These are phyloP conservation scores for Scaptomyza parva DNA, from an alignment of 2,888 invertebrate species.

Conservation along the genomic window DNA sequence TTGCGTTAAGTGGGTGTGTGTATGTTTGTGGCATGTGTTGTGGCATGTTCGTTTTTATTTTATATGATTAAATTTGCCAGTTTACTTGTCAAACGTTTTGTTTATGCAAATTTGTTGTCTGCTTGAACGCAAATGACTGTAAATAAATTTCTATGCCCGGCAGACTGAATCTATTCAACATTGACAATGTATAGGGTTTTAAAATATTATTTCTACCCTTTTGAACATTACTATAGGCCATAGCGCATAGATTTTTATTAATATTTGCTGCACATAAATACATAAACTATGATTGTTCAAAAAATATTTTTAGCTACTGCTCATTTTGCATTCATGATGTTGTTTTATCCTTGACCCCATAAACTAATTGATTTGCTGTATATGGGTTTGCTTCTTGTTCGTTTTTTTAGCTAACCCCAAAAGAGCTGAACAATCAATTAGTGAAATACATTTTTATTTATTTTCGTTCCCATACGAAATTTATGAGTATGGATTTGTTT, in stretches of 20 bases:
- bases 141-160: slow-evolving; percentile 8
- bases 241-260: not conserved
- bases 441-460: slow-evolving; percentile 30
- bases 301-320: slow-evolving; percentile 20
- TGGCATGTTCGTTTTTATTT: slow-evolving; percentile 51
- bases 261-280: not conserved
- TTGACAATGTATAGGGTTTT: not conserved
- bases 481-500: slow-evolving; percentile 13
- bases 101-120: slow-evolving; percentile 56
- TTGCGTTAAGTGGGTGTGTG: slow-evolving; percentile 18
- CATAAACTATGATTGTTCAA: not conserved
- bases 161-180: not conserved
- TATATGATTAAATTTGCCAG: slow-evolving; percentile 69
- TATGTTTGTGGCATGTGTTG: slow-evolving; percentile 33
- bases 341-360: slow-evolving; percentile 57
- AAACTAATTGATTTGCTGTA: slow-evolving; percentile 49
- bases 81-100: slow-evolving; percentile 54
- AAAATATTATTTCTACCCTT: slow-evolving; percentile 3
- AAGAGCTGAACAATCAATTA: slow-evolving; percentile 64
- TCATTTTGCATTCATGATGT: slow-evolving; percentile 14
- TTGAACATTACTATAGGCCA: not conserved
- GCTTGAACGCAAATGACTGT: slow-evolving; percentile 6
- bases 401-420: slow-evolving; percentile 9
- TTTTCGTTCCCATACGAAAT: slow-evolving; percentile 15
- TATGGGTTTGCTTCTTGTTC: slow-evolving; percentile 6